These are phyloP conservation scores for Buathra laborator DNA, from an alignment of 2,888 invertebrate genomes.

Conservation along the genomic window DNA sequence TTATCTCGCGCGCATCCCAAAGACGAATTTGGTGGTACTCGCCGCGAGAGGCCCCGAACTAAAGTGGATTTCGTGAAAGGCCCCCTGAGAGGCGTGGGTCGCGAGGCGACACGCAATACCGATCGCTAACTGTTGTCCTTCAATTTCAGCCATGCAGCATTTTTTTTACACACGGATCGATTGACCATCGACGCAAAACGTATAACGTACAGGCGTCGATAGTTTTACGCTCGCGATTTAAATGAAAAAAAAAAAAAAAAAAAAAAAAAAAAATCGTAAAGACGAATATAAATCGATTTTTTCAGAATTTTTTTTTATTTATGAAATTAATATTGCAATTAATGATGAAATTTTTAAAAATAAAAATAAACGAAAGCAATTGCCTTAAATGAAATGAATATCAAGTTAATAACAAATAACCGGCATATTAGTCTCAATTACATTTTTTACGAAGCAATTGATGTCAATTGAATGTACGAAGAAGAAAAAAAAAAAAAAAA, in stretches of 20 bases:
- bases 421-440: too few relatives aligned
- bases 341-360: too few relatives aligned
- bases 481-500: neutral
- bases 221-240: neutral
- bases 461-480: neutral
- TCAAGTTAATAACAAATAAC: too few relatives aligned
- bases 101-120: constrained; percentile 61
- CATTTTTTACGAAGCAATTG: constrained; percentile 4
- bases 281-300: too few relatives aligned
- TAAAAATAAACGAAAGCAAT: too few relatives aligned
- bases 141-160: constrained; percentile 54
- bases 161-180: constrained; percentile 51
- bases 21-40: constrained; percentile 68
- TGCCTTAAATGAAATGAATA: too few relatives aligned
- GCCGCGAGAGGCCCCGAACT: neutral
- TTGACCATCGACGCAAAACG: constrained; percentile 55
- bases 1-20: constrained; percentile 37
- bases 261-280: neutral
- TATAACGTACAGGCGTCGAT: neutral
- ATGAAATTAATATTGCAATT: too few relatives aligned
- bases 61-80: constrained; percentile 57
- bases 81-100: constrained; percentile 63
- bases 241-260: neutral
- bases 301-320: too few relatives aligned
- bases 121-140: constrained; percentile 56